Base-by-base conservation (phyloP, 2,113 vertebrate genomes). In the Ramphastos sulfuratus region DNA sequence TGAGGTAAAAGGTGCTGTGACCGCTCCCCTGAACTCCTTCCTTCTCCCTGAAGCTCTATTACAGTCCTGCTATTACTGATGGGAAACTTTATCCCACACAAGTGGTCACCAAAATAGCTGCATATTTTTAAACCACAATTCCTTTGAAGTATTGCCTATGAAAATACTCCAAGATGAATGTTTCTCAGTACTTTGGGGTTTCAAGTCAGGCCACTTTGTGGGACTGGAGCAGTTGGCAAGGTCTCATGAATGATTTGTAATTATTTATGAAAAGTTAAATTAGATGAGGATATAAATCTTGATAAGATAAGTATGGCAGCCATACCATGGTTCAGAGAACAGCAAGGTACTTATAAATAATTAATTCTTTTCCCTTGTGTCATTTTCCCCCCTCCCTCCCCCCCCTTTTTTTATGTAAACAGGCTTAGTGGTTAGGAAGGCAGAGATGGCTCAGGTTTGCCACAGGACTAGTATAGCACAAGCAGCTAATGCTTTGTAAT, bases 41-140 rank as follows among this genome's bases (percentile, higher is more conserved):
- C 60, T 93, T 75, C 90, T 91, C 89, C 86, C 70, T 71, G 61
- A 96, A 91, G 81, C 92, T 95, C 85, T 82, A 25, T 75, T 96
- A 87, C 93, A 87, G 86, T 92, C 92, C 79, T 96, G 81, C 90
- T 95, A 70, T 89, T 95, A 88, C 82, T 58, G 74, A 95, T 96
- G 97, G 93, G 97, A 98, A 98, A 97, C 91, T 97, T 96, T 94
- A 96, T 97, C 96, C 97, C 97, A 97, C 96, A 97, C 96, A 97
- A 97, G 96, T 96, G 87, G 96, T 96, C 96, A 97, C 97, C 95
- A 97, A 97, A 98, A 98, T 97, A 98, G 97, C 94, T 89, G 95
- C 96, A 96, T 96, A 95, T 97, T 97, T 98, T 97, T 96, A 96
- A 97, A 94, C 96, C 94, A 7, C 90, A 92, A 93, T 83, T 93